phyloP scores from a whole-genome alignment of 2,888 invertebrate species.

The Eupithecia subfuscata region DNA sequence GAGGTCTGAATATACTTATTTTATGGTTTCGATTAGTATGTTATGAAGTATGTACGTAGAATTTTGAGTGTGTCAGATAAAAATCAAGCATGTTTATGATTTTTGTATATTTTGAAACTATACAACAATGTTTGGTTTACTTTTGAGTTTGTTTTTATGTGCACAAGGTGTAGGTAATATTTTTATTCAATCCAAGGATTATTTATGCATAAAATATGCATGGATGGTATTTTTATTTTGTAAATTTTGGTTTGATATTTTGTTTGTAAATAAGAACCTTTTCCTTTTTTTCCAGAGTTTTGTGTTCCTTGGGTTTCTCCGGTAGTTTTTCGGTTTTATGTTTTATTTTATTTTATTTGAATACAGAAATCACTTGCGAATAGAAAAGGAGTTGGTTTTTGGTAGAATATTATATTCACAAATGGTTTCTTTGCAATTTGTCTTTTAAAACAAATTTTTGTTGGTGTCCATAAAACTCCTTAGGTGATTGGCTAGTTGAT shows the following conservation, averaged over 20 bases:
- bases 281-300: constrained; percentile 70
- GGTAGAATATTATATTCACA: constrained; percentile 45
- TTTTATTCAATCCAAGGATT: not conserved
- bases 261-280: constrained; percentile 51
- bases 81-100: not conserved
- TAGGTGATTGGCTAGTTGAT: constrained; percentile 34
- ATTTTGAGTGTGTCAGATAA: not conserved
- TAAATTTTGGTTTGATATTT: constrained; percentile 26
- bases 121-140: not conserved
- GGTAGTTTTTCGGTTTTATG: constrained; percentile 77
- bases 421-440: constrained; percentile 52
- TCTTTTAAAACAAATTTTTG: constrained; percentile 61
- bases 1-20: not conserved
- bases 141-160: constrained; percentile 14
- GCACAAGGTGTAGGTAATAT: constrained; percentile 4
- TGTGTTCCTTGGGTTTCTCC: constrained; percentile 78
- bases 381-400: not conserved
- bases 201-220: not conserved
- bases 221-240: constrained; percentile 13
- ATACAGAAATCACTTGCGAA: constrained; percentile 58
- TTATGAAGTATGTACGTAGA: not conserved
- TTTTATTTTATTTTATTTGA: constrained; percentile 49
- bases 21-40: not conserved
- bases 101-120: not conserved
- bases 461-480: constrained; percentile 46